A percentile compares a stretch with the other conserved stretches of the same genome.
phyloP scores from a whole-genome alignment of 1,140 invertebrate genomes.

The Macrocentrus cingulum region DNA sequence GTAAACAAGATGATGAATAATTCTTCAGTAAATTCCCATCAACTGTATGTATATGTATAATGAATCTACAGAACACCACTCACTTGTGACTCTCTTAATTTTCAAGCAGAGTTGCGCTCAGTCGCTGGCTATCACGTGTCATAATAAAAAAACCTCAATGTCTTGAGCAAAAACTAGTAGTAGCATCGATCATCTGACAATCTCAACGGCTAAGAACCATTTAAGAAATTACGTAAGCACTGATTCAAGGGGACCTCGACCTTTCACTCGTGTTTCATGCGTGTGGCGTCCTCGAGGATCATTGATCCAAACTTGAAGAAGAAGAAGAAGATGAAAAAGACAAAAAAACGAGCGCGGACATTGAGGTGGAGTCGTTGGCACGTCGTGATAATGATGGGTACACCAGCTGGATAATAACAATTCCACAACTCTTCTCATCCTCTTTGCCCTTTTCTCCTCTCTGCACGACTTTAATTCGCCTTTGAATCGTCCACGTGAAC shows the following conservation, averaged over 20 bases:
- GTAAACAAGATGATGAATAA: too few relatives aligned
- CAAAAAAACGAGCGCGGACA: too few relatives aligned
- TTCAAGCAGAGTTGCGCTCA: neutral
- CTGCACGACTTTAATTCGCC: constrained; percentile 10
- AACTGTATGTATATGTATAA: neutral
- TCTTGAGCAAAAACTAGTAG: neutral
- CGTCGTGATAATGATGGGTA: neutral
- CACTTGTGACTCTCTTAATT: neutral
- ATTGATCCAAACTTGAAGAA: too few relatives aligned
- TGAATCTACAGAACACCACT: too few relatives aligned
- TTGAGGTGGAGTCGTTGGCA: too few relatives aligned
- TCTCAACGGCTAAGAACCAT: neutral
- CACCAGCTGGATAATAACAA: neutral
- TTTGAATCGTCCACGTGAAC: constrained; percentile 2
- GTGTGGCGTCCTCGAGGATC: neutral
- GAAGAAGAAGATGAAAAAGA: too few relatives aligned
- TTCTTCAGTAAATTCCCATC: constrained; percentile 3
- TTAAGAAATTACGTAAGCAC: constrained; percentile 10
- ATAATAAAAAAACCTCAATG: neutral
- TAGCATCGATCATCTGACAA: constrained; percentile 14
- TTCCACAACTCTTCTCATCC: constrained; percentile 9
- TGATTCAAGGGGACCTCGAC: neutral
- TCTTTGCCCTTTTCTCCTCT: neutral
- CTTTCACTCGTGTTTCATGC: neutral
- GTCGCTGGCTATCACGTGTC: neutral